A percentile compares a stretch with the other conserved stretches of the same genome.
These are phyloP conservation scores for Fabriciana adippe DNA, from an alignment of 2,888 invertebrate species.

Conservation along the genomic window DNA sequence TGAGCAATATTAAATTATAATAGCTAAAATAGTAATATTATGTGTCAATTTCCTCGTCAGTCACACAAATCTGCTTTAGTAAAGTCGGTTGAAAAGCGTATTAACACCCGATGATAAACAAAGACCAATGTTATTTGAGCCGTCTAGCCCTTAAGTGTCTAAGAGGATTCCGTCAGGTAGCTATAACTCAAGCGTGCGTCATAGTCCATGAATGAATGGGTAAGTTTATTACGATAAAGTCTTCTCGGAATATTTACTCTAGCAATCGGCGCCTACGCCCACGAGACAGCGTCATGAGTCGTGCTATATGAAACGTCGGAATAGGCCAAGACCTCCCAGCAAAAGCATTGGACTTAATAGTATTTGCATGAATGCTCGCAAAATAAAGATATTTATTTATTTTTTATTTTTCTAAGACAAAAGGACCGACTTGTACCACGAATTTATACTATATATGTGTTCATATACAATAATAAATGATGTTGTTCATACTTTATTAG, in stretches of 20 bases:
- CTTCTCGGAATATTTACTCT: conserved; percentile 73
- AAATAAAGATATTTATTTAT: background rate
- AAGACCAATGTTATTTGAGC: conserved; percentile 52
- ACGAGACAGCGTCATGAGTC: conserved; percentile 44
- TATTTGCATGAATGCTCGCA: conserved; percentile 11
- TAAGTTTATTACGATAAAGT: conserved; percentile 62
- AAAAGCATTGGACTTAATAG: conserved; percentile 30
- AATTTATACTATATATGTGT: too few relatives aligned
- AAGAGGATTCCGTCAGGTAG: conserved; percentile 43
- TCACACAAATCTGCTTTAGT: conserved; percentile 7
- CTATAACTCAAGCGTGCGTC: conserved; percentile 49
- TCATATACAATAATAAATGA: too few relatives aligned
- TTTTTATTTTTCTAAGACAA: background rate
- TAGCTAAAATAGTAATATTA: background rate
- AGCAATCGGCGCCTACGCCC: conserved; percentile 62
- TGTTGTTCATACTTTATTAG: too few relatives aligned
- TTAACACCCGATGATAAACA: conserved; percentile 47
- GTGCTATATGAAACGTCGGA: conserved; percentile 28
- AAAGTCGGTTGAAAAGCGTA: conserved; percentile 18
- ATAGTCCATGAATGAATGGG: conserved; percentile 69
- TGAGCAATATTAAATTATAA: conserved; percentile 6
- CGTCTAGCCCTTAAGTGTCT: conserved; percentile 41
- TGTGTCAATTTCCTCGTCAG: conserved; percentile 11
- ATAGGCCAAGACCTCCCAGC: conserved; percentile 36
- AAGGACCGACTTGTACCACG: too few relatives aligned